These are phyloP conservation scores for Melanotaenia trifasciata DNA, from an alignment of 2,797 vertebrate species.

Conservation along the genomic window DNA sequence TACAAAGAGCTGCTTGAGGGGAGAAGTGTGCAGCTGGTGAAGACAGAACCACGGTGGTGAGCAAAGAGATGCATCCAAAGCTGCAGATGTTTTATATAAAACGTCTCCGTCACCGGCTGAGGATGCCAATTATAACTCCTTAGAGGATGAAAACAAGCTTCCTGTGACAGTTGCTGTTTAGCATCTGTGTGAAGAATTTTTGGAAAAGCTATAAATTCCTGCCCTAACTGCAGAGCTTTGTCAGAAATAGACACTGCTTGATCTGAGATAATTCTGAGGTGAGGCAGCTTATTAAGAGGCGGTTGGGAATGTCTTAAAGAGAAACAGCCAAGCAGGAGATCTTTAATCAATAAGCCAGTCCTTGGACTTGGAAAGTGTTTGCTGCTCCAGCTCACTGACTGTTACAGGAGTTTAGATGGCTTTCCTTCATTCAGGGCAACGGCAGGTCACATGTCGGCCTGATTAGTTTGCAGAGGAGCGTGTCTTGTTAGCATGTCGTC, in stretches of 20 bases:
- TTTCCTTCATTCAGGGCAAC: constrained; percentile 32
- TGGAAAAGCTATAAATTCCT: constrained; percentile 53
- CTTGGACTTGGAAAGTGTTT: constrained; percentile 43
- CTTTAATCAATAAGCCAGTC: constrained; percentile 52
- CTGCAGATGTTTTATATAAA: constrained; percentile 73
- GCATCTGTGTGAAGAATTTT: constrained; percentile 57
- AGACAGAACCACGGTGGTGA: constrained; percentile 40
- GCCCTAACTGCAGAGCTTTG: constrained; percentile 11
- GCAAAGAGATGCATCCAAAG: constrained; percentile 51
- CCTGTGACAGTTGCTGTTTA: constrained; percentile 55
- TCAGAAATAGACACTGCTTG: constrained; percentile 42
- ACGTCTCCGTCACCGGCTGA: constrained; percentile 35
- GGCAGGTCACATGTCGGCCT: constrained; percentile 39
- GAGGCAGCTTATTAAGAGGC: constrained; percentile 17
- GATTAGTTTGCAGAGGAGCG: constrained; percentile 40
- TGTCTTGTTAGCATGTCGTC: constrained; percentile 44
- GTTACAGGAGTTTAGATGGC: constrained; percentile 22
- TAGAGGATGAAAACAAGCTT: constrained; percentile 57
- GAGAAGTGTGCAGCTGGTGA: constrained; percentile 65
- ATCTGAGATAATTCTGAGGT: constrained; percentile 51
- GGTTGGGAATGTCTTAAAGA: constrained; percentile 32
- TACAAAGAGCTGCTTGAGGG: constrained; percentile 59
- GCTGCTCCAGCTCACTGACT: constrained; percentile 34
- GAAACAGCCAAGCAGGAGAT: constrained; percentile 41
- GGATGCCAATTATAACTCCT: constrained; percentile 56